These are phyloP conservation scores for Fundulus diaphanus DNA, from an alignment of 2,797 vertebrate species.

Conservation along the genomic window DNA sequence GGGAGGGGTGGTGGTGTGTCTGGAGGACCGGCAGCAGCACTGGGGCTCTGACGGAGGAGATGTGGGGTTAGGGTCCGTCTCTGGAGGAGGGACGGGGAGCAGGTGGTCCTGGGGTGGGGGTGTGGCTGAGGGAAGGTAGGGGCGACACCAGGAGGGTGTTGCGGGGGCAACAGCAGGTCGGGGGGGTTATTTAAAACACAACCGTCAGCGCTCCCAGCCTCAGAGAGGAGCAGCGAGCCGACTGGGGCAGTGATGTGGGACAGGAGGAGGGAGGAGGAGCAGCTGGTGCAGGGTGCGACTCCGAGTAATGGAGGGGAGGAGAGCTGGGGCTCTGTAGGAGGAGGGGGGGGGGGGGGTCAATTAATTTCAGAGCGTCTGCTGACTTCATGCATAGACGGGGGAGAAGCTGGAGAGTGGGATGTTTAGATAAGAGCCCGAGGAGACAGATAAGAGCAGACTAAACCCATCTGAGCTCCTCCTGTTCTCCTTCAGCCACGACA, in stretches of 20 bases:
- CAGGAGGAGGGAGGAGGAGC: slow-evolving; percentile 42
- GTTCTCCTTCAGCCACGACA: not conserved
- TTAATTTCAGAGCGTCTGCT: slow-evolving; percentile 53
- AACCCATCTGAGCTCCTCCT: not conserved
- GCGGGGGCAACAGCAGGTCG: slow-evolving; percentile 10
- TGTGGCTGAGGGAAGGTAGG: slow-evolving; percentile 36
- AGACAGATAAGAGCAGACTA: not conserved
- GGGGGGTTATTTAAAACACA: not conserved
- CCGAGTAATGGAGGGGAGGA: not conserved
- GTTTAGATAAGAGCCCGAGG: not conserved
- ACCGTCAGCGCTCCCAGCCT: not conserved
- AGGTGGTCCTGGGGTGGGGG: slow-evolving; percentile 20
- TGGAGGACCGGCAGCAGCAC: slow-evolving; percentile 21
- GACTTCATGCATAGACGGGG: slow-evolving; percentile 23
- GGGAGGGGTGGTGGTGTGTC: not conserved
- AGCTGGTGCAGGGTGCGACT: slow-evolving; percentile 52
- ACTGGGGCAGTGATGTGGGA: slow-evolving; percentile 16
- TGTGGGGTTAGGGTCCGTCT: slow-evolving; percentile 26
- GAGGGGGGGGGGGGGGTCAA: slow-evolving; percentile 42
- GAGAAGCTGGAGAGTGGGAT: not conserved
- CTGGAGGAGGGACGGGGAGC: slow-evolving; percentile 22
- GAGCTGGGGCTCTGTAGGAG: slow-evolving; percentile 10
- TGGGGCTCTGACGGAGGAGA: slow-evolving; percentile 29
- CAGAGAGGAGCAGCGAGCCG: slow-evolving; percentile 23
- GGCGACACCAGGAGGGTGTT: not conserved